Evolutionary conservation across 2,797 vertebrate species (phyloP), one percentile per base, ranked within the genome.

Genomic region (Epinephelus coioides): DNA sequence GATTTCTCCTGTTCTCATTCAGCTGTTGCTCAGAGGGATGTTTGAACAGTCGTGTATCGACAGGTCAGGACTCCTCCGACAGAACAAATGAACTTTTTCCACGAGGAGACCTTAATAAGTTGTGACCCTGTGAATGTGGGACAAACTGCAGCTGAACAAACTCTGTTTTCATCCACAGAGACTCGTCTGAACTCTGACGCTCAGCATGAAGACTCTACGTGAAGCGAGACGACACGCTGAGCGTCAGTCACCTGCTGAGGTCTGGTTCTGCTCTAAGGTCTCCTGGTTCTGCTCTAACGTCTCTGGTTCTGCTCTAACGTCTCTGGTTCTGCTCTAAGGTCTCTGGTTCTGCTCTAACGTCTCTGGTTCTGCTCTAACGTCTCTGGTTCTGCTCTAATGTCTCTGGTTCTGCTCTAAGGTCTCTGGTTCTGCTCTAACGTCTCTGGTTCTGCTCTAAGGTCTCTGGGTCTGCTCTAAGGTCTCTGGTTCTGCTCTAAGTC

Each of bases 111-210:
- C 61, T 27, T 2, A 27, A 23, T 10, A 9, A 11, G 34, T 21
- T 11, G 7, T 4, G 50, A 50, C 46, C 62, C 30, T 2, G 19
- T 62, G 40, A 23, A 49, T 13, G 64, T 17, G 47, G n/a, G 14
- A 23, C 64, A 23, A 40, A 23, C 3, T 53, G 64, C 64, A 67
- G 64, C 64, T 67, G 64, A 67, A 23, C 14, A 67, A 67, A 67
- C 49, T 34, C 55, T 56, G 61, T 18, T 63, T 47, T 27, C 61
- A 46, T 63, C 34, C 34, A 34, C 34, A 34, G 34, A 7, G 34
- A 34, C 34, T 34, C 7, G 7, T 34, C 23, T 87, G 79, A 90
- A 90, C 89, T 57, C 73, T 40, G 79, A 76, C 78, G 12, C 89
- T 61, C 79, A 47, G 79, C 57, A 5, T 19, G 64, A 44, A 72